Evolutionary conservation across 2,113 vertebrate species (phyloP), one percentile per base, ranked within the genome.

Genomic region (Ptilorrhoa leucosticta): DNA sequence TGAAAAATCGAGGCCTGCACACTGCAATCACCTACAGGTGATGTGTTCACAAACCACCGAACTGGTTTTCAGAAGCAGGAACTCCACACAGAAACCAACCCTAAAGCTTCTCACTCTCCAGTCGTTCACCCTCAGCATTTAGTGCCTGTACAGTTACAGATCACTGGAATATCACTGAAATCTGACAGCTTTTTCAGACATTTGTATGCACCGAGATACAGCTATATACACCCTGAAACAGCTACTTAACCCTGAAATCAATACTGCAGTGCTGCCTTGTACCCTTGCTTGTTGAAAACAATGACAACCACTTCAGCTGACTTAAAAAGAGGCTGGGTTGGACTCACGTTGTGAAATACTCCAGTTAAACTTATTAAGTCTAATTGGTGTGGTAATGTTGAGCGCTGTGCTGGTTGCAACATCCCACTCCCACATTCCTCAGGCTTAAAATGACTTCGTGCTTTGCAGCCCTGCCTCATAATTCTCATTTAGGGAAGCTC

Each of bases 341-440:
- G 58, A 89, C 63, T 51, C 24, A 58, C 0, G 2, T 96, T 90
- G 66, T 61, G 93, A 93, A 96, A 97, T 33, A 72, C n/a, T 83
- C 65, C 39, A 48, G 84, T 93, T 91, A 85, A 81, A 84, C 78
- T 61, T 57, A 69, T 28, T 87, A 89, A 54, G 26, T 90, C 26
- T 83, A 91, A 95, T 73, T 5, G 1, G 47, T 65, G 37, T 72
- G 89, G 66, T 69, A 91, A 93, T 61, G 35, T 50, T 87, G 57
- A 72, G 15, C 20, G 57, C 65, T 85, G 31, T 13, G 28, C 45
- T 5, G 3, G 42, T 91, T 94, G 24, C 77, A 50, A 93, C 84
- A 88, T 66, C 83, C 54, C 78, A 54, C 89, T 93, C 91, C 91
- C 84, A 93, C 87, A 47, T 80, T 85, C 61, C 54, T 83, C n/a